These are phyloP conservation scores for Lithobates sylvaticus DNA, from an alignment of 2,797 vertebrate genomes.

Conservation along the genomic window DNA sequence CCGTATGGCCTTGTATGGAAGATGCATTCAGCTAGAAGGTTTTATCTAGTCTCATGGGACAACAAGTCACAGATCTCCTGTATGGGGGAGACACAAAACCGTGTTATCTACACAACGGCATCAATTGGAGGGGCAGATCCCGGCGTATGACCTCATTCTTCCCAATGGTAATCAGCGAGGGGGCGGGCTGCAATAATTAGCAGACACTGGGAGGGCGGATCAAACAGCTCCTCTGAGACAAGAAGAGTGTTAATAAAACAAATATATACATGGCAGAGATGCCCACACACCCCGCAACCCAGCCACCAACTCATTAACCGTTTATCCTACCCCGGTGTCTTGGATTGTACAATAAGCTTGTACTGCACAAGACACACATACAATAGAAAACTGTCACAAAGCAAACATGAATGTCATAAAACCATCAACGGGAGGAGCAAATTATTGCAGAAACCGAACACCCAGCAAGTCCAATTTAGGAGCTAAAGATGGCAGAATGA, in stretches of 20 bases:
- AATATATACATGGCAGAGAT: neutral
- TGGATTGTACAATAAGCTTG: too few relatives aligned
- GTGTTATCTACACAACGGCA: conserved; percentile 1
- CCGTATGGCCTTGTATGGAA: conserved; percentile 19
- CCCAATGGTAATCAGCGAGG: conserved; percentile 9
- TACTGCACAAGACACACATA: too few relatives aligned
- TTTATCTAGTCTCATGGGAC: conserved; percentile 41
- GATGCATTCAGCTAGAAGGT: neutral
- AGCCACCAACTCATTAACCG: neutral
- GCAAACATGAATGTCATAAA: too few relatives aligned
- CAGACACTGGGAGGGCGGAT: conserved; percentile 14
- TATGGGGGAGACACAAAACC: neutral
- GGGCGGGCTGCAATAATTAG: conserved; percentile 21
- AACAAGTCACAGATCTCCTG: neutral
- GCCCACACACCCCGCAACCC: neutral
- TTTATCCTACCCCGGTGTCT: neutral
- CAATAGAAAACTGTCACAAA: too few relatives aligned
- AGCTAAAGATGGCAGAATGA: too few relatives aligned
- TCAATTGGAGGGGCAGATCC: conserved; percentile 1
- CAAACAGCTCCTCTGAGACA: conserved; percentile 5
- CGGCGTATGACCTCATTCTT: conserved; percentile 15
- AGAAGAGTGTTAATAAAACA: conserved; percentile 2
- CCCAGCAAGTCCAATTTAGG: too few relatives aligned
- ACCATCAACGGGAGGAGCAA: too few relatives aligned
- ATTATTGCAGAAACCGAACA: too few relatives aligned